Percentiles rank a stretch among this genome's conserved stretches.
These are phyloP conservation scores for Chloroceryle inda DNA, from an alignment of 2,797 vertebrate genomes.

Conservation along the genomic window DNA sequence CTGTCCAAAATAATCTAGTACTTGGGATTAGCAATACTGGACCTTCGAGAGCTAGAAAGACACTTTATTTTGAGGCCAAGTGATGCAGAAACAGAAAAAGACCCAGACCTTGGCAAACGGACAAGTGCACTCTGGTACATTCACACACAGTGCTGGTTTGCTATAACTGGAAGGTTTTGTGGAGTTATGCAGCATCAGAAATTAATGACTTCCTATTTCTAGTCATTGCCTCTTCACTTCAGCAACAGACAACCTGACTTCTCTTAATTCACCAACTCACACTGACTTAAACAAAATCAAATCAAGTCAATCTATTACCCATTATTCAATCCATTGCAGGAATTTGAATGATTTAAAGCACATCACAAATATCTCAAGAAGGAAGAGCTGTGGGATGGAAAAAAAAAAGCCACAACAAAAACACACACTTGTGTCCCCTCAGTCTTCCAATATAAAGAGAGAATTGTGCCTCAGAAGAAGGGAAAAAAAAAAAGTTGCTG, in stretches of 20 bases:
- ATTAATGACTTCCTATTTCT: background rate
- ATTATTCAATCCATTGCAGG: background rate
- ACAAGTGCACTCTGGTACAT: background rate
- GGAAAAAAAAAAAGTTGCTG: background rate
- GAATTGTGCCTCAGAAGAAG: background rate
- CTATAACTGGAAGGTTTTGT: background rate
- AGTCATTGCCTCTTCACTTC: background rate
- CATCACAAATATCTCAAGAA: background rate
- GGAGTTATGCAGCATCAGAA: background rate
- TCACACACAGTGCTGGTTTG: background rate
- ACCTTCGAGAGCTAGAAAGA: slow-evolving; percentile 2
- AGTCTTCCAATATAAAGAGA: background rate
- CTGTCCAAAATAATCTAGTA: background rate
- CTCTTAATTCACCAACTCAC: background rate
- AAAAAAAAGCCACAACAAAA: background rate
- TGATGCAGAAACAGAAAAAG: background rate
- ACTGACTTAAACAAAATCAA: background rate
- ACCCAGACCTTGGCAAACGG: background rate
- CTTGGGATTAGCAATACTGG: slow-evolving; percentile 9
- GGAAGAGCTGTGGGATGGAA: background rate
- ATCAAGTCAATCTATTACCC: background rate
- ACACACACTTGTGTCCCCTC: background rate
- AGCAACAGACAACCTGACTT: background rate
- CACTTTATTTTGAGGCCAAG: background rate
- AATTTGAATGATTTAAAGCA: background rate